These are phyloP conservation scores for Alviniconcha marisindica DNA, from an alignment of 1,140 invertebrate species.

Conservation along the genomic window DNA sequence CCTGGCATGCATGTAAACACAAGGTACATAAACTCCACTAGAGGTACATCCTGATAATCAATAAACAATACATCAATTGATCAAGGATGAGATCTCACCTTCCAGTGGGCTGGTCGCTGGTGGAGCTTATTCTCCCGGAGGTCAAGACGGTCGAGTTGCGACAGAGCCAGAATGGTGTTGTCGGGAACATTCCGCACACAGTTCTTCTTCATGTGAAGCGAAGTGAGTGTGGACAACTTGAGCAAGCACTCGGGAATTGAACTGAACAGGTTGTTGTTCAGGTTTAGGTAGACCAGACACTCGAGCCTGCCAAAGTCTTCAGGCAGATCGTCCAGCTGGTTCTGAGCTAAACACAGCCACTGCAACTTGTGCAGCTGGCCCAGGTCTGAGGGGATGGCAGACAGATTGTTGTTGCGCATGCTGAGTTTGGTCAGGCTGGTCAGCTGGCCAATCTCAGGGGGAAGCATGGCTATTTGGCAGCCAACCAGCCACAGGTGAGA, in stretches of 20 bases:
- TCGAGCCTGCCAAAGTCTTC: constrained; percentile 55
- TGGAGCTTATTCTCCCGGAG: constrained; percentile 64
- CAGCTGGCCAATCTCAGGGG: constrained; percentile 64
- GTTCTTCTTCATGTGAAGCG: constrained; percentile 64
- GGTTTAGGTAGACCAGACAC: constrained; percentile 65
- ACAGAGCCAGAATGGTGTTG: constrained; percentile 64
- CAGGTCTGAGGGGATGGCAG: constrained; percentile 59
- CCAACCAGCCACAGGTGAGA: constrained; percentile 69
- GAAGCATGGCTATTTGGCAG: constrained; percentile 63
- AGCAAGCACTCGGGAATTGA: constrained; percentile 63
- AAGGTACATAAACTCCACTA: no score
- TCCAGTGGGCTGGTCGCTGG: constrained; percentile 65
- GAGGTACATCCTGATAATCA: no score
- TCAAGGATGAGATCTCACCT: constrained; percentile 51
- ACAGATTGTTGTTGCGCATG: constrained; percentile 62
- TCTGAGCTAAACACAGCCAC: constrained; percentile 71
- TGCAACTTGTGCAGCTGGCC: constrained; percentile 56
- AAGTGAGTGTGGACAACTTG: constrained; percentile 55
- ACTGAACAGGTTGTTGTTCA: constrained; percentile 66
- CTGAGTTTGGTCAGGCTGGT: constrained; percentile 66
- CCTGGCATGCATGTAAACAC: no score
- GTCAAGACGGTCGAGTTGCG: constrained; percentile 68
- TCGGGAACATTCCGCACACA: constrained; percentile 58
- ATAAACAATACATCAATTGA: no score
- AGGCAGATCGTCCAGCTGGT: constrained; percentile 64